Base-by-base conservation (phyloP, 2,797 vertebrate species). In the Sciaenops ocellatus region DNA sequence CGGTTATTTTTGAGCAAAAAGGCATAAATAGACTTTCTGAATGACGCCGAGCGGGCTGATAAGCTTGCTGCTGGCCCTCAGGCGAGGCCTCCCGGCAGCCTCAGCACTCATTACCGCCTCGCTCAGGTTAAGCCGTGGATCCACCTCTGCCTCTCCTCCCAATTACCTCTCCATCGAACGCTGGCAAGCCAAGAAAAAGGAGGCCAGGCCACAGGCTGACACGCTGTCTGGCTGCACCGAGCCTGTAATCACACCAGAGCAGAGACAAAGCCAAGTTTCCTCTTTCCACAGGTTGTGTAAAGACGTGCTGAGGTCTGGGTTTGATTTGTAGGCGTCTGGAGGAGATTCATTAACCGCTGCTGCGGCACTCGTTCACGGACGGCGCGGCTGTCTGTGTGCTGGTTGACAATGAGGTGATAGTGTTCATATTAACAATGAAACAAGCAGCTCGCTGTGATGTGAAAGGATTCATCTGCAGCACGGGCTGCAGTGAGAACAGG, bases 51-150 rank as follows among this genome's bases (percentile, higher is more conserved):
- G 69, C 30, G 17, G 85, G 76, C 50, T 74, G 76, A 74, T 62
- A 26, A 79, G 78, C 64, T 24, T 63, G 78, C 77, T 30, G 62
- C n/a, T 12, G 70, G 60, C 73, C 84, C 76, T 67, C 22, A 64
- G 78, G 77, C 51, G 7, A 86, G 42, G 76, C 73, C 54, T 64
- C 56, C 38, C 15, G 1, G 81, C 69, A 68, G 55, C 79, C 18
- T 38, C 34, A 5, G 34, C 3, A 18, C 85, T 88, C 85, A 85
- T 91, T 89, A 87, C 69, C 24, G 17, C 78, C 76, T 78, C 18
- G 7, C 69, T 83, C 69, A 68, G 70, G 85, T 82, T 83, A 69
- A 85, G 73, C 51, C 62, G 12, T 5, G 15, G 72, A 73, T 75
- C 69, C 80, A 73, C 72, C 78, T 70, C 67, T 67, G 57, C 78